A percentile compares a stretch with the other conserved stretches of the same genome.
These are phyloP conservation scores for Syncerus caffer DNA, from an alignment of 2,797 vertebrate genomes.

Conservation along the genomic window DNA sequence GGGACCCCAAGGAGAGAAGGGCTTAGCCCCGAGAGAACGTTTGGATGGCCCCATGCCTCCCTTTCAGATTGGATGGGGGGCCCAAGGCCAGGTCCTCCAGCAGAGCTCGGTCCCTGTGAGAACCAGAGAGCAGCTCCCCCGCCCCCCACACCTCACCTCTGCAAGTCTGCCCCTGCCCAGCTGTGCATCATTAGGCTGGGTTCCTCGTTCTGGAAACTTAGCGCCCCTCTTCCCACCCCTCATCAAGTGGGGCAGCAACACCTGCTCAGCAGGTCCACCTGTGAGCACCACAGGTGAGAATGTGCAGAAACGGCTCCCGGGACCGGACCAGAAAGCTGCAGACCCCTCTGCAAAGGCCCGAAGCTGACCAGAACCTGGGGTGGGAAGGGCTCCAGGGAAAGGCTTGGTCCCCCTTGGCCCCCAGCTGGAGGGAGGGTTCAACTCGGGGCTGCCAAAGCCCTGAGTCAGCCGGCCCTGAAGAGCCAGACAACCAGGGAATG, in stretches of 20 bases:
- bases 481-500: not conserved
- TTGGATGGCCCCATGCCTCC: not conserved
- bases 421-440: not conserved
- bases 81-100: not conserved
- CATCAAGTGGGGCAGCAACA: not conserved
- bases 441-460: not conserved
- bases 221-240: not conserved
- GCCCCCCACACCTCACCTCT: not conserved
- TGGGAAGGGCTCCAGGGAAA: not conserved
- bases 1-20: not conserved
- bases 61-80: not conserved
- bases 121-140: fast-evolving
- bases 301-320: not conserved
- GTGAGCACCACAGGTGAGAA: not conserved
- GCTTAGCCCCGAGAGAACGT: not conserved
- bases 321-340: not conserved
- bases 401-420: not conserved
- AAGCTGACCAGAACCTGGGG: not conserved
- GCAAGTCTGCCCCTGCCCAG: not conserved
- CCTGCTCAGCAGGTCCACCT: not conserved
- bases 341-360: not conserved
- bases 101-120: not conserved
- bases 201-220: not conserved
- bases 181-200: not conserved
- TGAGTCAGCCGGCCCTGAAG: not conserved